phyloP scores from a whole-genome alignment of 1,140 invertebrate genomes.

The Pomacea maculata region DNA sequence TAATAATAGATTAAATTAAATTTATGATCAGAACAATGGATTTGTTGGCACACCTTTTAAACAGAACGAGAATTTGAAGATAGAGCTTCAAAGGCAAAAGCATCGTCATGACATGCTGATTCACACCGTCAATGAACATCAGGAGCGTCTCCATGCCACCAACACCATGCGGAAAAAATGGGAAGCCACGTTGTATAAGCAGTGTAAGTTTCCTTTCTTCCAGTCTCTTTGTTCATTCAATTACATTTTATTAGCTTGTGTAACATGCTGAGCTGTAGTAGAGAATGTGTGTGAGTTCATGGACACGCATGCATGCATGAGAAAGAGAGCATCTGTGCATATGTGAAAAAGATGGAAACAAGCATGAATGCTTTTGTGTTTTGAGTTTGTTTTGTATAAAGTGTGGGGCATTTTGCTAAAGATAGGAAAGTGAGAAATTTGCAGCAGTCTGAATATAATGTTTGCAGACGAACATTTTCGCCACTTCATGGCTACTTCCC shows the following conservation, averaged over 20 bases:
- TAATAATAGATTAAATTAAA: not conserved
- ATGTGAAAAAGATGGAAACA: no score
- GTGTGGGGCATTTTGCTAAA: no score
- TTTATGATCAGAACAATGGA: not conserved
- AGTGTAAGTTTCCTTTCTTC: conserved; percentile 22
- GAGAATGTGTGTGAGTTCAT: no score
- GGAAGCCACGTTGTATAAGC: conserved; percentile 30
- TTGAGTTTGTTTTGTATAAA: no score
- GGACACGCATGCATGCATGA: no score
- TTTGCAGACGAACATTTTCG: conserved; percentile 22
- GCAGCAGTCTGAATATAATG: not conserved
- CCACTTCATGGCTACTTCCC: not conserved
- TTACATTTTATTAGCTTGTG: no score
- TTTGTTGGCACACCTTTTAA: conserved; percentile 2
- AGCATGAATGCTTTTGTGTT: no score
- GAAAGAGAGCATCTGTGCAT: no score
- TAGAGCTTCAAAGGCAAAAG: conserved; percentile 22
- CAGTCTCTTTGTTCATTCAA: no score
- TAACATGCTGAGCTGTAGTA: no score
- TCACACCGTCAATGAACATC: conserved; percentile 28
- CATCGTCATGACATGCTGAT: conserved; percentile 25
- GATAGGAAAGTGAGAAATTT: no score
- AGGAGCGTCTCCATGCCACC: conserved; percentile 19
- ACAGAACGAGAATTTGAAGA: conserved; percentile 28
- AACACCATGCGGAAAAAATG: conserved; percentile 20